Evolutionary conservation across 1,140 invertebrate genomes (phyloP), one percentile per base, ranked within the genome.

Genomic region (Panagrolaimus sp.): DNA sequence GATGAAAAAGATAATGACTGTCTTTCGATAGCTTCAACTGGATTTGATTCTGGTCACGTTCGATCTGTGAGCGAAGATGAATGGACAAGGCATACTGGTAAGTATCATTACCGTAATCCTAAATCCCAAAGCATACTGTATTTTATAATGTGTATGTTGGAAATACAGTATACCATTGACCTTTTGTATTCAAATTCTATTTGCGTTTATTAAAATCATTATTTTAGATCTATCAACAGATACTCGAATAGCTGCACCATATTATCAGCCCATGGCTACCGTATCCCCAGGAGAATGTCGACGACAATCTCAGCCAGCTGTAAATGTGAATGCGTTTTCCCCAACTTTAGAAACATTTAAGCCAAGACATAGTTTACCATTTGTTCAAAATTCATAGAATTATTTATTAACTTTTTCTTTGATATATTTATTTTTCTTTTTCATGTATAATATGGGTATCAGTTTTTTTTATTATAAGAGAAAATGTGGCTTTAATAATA

Each of bases 11-110:
- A 58, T 21, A 38, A 38, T 38, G 32, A 38, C 7, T 58, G 52
- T 28, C 12, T n/a, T 12, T 26, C 21, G 14, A 58, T 58, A n/a
- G 21, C 52, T 12, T 26, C 21, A 12, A 58, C 21, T n/a, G 52
- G 52, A n/a, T 58, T 58, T n/a, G 52, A 28, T 26, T 26, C 21
- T 28, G 52, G 52, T 12, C 52, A 58, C 17, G 21, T 58, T n/a
- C 21, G 28, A 21, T 58, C 52, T 21, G 28, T 58, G 8, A 58
- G 52, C 5, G 52, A 58, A 28, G 52, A 58, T 21, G 52, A 58
- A 21, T 58, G 52, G 21, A 58, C 52, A 12, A 58, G 52, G 17
- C 52, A 58, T 17, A 58, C 52, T 28, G 52, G 52, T 58, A 58
- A 26, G 52, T 58, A 26, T 1, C 7, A 38, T 38, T 4, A 38